Evolutionary conservation across 2,888 invertebrate species (phyloP).

Genomic region (Tetragonisca angustula): DNA sequence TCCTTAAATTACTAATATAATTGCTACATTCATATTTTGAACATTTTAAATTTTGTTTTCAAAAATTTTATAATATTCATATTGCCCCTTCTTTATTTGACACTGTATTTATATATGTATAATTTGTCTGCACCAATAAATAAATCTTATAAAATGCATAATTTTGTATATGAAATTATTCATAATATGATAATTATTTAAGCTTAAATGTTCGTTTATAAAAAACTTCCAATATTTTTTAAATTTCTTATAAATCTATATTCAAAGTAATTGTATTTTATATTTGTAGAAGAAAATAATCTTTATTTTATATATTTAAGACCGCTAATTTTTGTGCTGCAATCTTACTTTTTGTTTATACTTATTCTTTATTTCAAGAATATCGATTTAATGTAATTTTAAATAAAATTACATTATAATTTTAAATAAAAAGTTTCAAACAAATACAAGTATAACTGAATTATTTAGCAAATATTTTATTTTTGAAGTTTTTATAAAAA

Average conservation of each 20-base stretch:
- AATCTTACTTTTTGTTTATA: conserved; percentile 4
- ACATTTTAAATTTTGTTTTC: not conserved
- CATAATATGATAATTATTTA: conserved; percentile 18
- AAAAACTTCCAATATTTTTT: conserved; percentile 14
- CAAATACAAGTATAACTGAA: conserved; percentile 6
- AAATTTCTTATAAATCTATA: conserved; percentile 18
- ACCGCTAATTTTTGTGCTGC: too few species aligned
- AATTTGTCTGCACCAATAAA: conserved; percentile 8
- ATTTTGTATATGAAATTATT: conserved; percentile 16
- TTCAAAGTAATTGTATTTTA: not conserved
- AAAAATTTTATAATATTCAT: conserved; percentile 1
- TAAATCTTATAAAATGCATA: conserved; percentile 24
- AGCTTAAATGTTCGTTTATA: conserved; percentile 24
- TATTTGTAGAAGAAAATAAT: too few species aligned
- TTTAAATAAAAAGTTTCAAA: not conserved
- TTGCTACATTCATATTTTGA: conserved; percentile 17
- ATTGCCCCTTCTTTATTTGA: conserved; percentile 30
- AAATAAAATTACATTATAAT: not conserved
- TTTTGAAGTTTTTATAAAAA: not conserved
- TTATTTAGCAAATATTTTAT: conserved; percentile 17
- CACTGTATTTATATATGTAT: conserved; percentile 24
- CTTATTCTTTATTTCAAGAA: too few species aligned
- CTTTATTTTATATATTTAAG: too few species aligned
- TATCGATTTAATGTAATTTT: too few species aligned
- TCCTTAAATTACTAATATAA: conserved; percentile 15